Base-by-base conservation (phyloP, 2,113 vertebrate genomes). In the Phoenicopterus ruber region DNA sequence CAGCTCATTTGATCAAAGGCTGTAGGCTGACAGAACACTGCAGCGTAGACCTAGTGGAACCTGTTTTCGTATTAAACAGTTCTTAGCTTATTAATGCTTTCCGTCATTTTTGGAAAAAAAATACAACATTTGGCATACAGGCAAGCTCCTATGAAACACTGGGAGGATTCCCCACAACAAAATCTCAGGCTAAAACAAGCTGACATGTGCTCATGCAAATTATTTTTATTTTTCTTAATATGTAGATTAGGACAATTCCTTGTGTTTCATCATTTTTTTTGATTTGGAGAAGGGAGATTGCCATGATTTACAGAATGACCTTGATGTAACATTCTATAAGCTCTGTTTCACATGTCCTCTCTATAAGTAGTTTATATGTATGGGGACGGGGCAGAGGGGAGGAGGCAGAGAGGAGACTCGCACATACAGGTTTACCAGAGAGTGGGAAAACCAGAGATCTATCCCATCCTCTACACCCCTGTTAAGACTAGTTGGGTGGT, bases 371-470 rank as follows among this genome's bases (percentile, higher is more conserved):
- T 34, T 46, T 46, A 65, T 10, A 10, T 6, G 10, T 38, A 34
- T 31, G 0, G 0, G 40, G 52, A 36, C 2, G 7, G n/a, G 42
- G 47, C 52, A 62, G 6, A 17, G 13, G 15, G 21, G 25, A 77
- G 20, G 29, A 71, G 38, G 38, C 52, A 83, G 14, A 82, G 17
- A 59, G 42, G 24, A 67, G 36, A 49, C 25, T 25, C 10, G 13
- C 20, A 21, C 3, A 7, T 32, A 29, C 7, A 55, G 20, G 3
- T 61, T 67, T 55, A 70, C 9, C 24, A 54, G 31, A 49, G 19
- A 74, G 29, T 8, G 16, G 25, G 13, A 47, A 77, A 52, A 46
- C 2, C 52, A 78, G 52, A 36, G 31, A 54, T 28, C 17, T 31
- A 8, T 4, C 31, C 34, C 34, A 63, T 38, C 34, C 66, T 63